Percentiles rank a stretch among this genome's conserved stretches.
phyloP scores from a whole-genome alignment of 2,888 invertebrate species.

The Cryptocheilus praepositus region DNA sequence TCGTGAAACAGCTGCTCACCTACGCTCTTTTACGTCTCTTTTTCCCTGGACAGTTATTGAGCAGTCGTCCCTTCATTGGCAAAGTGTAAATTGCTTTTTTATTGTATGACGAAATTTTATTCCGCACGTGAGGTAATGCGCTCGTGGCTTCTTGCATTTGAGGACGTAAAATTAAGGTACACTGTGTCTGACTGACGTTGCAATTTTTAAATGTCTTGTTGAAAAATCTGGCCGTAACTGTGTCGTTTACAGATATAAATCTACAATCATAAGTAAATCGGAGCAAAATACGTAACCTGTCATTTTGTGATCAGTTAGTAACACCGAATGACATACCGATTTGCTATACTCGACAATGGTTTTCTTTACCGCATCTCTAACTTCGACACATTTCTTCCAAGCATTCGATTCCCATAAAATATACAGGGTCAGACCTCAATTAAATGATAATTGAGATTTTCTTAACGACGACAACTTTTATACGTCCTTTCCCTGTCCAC shows the following conservation, averaged over 20 bases:
- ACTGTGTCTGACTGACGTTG: too few relatives aligned
- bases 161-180: constrained; percentile 44
- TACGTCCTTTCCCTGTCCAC: constrained; percentile 20
- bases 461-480: constrained; percentile 24
- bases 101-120: constrained; percentile 4
- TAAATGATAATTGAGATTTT: not conserved
- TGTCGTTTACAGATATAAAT: too few relatives aligned
- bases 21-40: not conserved
- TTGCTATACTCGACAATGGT: too few relatives aligned
- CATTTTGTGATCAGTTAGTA: too few relatives aligned
- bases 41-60: not conserved
- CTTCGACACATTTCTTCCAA: not conserved
- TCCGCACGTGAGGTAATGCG: too few relatives aligned
- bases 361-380: too few relatives aligned
- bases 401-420: not conserved
- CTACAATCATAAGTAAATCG: too few relatives aligned
- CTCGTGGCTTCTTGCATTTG: constrained; percentile 20
- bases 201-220: constrained; percentile 45
- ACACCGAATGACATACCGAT: too few relatives aligned
- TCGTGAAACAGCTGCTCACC: not conserved
- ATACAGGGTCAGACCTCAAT: not conserved
- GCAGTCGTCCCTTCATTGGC: not conserved
- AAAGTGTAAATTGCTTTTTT: constrained; percentile 22
- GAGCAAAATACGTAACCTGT: too few relatives aligned
- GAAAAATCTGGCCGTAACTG: not conserved